A percentile compares a stretch with the other conserved stretches of the same genome.
phyloP scores from a whole-genome alignment of 2,113 vertebrate genomes.

The Gallinago paraguaiae region DNA sequence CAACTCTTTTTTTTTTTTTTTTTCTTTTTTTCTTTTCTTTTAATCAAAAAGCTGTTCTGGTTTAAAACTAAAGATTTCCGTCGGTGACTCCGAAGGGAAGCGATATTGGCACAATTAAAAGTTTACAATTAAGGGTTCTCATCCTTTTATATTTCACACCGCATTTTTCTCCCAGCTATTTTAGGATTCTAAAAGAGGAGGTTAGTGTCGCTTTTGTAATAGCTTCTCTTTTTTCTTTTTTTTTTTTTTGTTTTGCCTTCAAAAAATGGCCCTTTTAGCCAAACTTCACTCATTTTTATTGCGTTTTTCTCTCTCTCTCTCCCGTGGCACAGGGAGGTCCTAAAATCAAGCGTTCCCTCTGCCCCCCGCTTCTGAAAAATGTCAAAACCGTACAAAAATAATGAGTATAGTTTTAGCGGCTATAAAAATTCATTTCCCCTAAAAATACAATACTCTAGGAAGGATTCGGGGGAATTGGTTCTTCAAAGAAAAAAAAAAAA shows the following conservation, averaged over 20 bases:
- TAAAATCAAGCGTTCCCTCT: neutral
- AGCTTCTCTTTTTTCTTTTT: no score
- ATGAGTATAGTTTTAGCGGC: slow-evolving; percentile 75
- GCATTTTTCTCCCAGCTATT: neutral
- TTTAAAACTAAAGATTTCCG: slow-evolving; percentile 21
- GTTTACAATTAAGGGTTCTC: slow-evolving; percentile 54
- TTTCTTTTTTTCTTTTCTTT: neutral
- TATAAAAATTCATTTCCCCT: slow-evolving; percentile 75
- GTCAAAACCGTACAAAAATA: slow-evolving; percentile 76
- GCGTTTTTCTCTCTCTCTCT: neutral
- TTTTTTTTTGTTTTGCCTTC: neutral
- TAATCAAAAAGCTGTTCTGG: slow-evolving; percentile 50
- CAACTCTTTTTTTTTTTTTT: neutral
- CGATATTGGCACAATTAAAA: slow-evolving; percentile 62
- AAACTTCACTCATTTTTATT: neutral
- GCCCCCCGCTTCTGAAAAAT: slow-evolving; percentile 26
- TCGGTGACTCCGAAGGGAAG: slow-evolving; percentile 41
- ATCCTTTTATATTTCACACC: neutral
- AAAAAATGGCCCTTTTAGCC: neutral
- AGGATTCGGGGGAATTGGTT: slow-evolving; percentile 45
- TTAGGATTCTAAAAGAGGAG: neutral
- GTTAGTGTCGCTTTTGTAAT: neutral
- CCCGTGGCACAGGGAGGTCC: neutral
- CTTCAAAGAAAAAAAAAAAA: slow-evolving; percentile 2
- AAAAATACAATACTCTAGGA: slow-evolving; percentile 77